Evolutionary conservation across 35 echinoderm and acorn worm species (phyloP).

Genomic region (Ophiothrix spiculata): DNA sequence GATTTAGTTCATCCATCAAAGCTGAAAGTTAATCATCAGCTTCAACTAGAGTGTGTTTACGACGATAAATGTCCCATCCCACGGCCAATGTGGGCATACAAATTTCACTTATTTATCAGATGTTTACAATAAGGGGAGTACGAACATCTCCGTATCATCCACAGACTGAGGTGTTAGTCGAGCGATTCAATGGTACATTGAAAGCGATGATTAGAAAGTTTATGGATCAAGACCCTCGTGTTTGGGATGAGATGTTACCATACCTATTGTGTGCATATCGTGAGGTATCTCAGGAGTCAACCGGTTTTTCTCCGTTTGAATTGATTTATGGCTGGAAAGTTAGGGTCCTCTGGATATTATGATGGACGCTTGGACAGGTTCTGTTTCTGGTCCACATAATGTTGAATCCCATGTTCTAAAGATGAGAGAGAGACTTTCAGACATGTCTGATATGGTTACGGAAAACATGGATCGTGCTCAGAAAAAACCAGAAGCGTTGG

Average conservation of each 20-base stretch:
- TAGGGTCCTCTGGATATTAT: constrained; percentile 19
- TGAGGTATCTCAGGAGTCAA: not conserved
- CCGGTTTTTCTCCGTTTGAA: constrained; percentile 38
- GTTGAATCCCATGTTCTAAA: not conserved
- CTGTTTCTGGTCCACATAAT: not conserved
- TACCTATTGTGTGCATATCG: constrained; percentile 39
- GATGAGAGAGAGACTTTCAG: too few relatives aligned
- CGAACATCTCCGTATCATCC: constrained; percentile 42
- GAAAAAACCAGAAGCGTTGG: too few relatives aligned
- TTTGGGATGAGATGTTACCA: constrained; percentile 37
- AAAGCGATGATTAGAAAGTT: constrained; percentile 35
- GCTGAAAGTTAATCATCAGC: too few relatives aligned
- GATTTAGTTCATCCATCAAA: not conserved
- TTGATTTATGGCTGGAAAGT: constrained; percentile 35
- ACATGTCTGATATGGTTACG: too few relatives aligned
- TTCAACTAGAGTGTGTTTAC: too few relatives aligned
- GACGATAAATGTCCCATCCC: too few relatives aligned
- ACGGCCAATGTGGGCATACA: too few relatives aligned
- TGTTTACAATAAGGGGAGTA: constrained; percentile 4
- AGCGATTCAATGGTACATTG: constrained; percentile 49
- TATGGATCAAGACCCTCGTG: not conserved
- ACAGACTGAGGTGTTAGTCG: constrained; percentile 38
- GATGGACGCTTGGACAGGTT: not conserved
- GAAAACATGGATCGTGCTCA: too few relatives aligned
- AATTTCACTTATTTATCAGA: constrained; percentile 5